A percentile compares a stretch with the other conserved stretches of the same genome.
Conservation (phyloP, 2,797 vertebrate species). For the Bovichtus diacanthus region DNA sequence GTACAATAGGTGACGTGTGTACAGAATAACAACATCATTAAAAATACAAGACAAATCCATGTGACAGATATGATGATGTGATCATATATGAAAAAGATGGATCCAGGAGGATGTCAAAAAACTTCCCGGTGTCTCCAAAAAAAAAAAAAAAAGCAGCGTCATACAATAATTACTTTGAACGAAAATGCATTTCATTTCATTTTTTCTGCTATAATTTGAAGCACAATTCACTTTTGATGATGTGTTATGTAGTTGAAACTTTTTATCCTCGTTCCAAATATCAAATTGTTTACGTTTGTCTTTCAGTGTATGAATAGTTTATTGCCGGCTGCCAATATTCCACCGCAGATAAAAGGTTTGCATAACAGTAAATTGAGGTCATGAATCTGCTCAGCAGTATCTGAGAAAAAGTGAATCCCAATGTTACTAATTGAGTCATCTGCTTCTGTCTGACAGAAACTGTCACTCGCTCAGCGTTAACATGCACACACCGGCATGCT, state of each 20-base stretch:
- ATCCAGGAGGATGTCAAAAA: no score
- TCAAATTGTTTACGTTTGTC: background rate
- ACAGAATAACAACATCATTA: no score
- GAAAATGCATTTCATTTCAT: background rate
- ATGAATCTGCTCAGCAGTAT: slow-evolving; percentile 2
- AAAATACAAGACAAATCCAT: no score
- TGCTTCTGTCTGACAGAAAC: slow-evolving; percentile 35
- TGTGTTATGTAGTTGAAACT: background rate
- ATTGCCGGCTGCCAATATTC: background rate
- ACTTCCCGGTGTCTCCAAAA: no score
- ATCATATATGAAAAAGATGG: no score
- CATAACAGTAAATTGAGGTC: background rate
- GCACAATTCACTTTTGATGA: background rate
- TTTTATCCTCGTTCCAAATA: background rate
- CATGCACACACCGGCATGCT: background rate
- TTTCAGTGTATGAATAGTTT: background rate
- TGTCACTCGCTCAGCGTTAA: background rate
- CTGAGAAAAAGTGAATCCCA: background rate
- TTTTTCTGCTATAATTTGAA: background rate
- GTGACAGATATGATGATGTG: no score
- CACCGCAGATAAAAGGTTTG: background rate
- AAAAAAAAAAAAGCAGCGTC: background rate
- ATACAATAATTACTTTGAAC: background rate
- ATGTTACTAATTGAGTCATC: slow-evolving; percentile 20
- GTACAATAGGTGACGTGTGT: no score